Conservation (phyloP, 2,888 invertebrate species). For the Chaetogeoica ovagalla region DNA sequence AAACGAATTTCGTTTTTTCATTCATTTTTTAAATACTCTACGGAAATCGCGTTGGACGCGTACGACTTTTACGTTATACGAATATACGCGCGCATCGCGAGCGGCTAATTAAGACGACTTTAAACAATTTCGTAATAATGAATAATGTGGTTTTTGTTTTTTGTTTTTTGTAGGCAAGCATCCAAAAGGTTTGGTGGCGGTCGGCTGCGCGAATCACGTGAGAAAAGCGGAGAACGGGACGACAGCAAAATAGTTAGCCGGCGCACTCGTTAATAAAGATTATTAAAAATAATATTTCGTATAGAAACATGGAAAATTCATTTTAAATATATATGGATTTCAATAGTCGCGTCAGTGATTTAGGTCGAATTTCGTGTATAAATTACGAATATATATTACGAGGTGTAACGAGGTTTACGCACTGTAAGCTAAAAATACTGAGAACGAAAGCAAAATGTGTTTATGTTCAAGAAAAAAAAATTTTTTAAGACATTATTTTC, state of each 20-base stretch:
- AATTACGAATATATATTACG: not conserved
- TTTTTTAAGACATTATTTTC: not conserved
- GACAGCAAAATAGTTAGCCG: not conserved
- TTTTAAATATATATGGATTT: conserved; percentile 16
- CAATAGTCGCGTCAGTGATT: not conserved
- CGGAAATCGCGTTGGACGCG: too few relatives aligned
- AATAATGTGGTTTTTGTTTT: not conserved
- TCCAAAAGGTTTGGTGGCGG: conserved; percentile 4
- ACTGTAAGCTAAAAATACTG: not conserved
- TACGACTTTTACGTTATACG: too few relatives aligned
- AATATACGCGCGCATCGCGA: too few relatives aligned
- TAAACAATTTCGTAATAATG: conserved; percentile 3
- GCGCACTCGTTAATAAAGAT: not conserved
- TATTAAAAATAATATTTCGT: too few relatives aligned
- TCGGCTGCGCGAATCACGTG: not conserved
- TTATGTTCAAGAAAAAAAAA: not conserved
- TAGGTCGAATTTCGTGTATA: not conserved
- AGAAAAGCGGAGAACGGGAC: not conserved
- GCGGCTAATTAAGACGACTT: not conserved
- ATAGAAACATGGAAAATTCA: conserved; percentile 8
- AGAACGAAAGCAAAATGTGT: too few relatives aligned
- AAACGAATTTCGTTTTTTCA: too few relatives aligned
- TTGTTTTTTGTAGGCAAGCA: not conserved
- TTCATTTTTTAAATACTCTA: too few relatives aligned
- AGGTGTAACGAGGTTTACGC: not conserved